phyloP scores from a whole-genome alignment of 2,797 vertebrate species.

The Pygocentrus nattereri region DNA sequence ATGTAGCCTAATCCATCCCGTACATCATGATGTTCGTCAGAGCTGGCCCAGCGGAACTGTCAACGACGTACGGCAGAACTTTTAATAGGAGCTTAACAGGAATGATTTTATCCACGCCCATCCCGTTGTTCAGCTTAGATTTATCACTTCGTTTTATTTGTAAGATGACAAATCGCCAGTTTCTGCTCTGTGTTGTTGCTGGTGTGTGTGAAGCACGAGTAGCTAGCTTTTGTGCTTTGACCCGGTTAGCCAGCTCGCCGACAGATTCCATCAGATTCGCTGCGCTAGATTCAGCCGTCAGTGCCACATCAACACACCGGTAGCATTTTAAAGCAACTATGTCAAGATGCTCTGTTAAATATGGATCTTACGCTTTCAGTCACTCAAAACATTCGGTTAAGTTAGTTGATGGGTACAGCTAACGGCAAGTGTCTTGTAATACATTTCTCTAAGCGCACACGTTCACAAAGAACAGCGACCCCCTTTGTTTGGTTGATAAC shows the following conservation, averaged over 20 bases:
- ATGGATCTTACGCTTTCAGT: not conserved
- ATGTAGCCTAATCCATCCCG: too few species aligned
- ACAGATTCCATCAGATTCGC: constrained; percentile 43
- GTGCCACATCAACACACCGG: not conserved
- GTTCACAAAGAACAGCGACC: constrained; percentile 41
- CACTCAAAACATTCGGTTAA: not conserved
- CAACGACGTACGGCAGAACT: constrained; percentile 26
- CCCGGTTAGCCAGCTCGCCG: not conserved
- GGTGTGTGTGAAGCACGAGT: not conserved
- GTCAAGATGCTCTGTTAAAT: not conserved
- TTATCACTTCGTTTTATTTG: not conserved
- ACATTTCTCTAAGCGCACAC: constrained; percentile 9
- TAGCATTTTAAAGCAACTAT: not conserved
- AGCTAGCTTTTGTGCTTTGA: constrained; percentile 22
- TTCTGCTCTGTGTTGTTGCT: not conserved
- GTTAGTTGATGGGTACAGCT: not conserved
- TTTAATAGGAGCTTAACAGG: constrained; percentile 19
- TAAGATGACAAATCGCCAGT: not conserved
- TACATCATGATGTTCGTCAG: too few species aligned
- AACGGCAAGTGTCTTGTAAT: too few species aligned
- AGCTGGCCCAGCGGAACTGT: not conserved
- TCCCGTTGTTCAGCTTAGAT: too few species aligned
- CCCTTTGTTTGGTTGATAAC: constrained; percentile 37
- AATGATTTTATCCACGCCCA: not conserved
- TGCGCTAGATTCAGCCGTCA: not conserved